phyloP scores from a whole-genome alignment of 2,113 vertebrate genomes.

The Emydocephalus ijimae region DNA sequence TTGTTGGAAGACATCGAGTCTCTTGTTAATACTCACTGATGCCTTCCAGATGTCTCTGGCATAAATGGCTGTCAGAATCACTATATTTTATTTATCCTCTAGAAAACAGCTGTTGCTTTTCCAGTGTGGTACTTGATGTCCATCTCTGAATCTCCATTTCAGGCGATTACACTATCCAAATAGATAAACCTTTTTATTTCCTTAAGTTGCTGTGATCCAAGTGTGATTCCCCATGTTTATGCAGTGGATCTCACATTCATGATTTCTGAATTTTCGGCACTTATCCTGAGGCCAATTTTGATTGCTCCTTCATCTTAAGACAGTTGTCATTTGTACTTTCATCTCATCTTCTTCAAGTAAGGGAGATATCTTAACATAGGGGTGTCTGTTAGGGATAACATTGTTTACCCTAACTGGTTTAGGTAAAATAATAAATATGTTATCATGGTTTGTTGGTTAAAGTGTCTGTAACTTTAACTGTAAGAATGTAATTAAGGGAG shows the following conservation, averaged over 20 bases:
- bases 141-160: not conserved
- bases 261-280: not conserved
- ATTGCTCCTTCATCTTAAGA: not conserved
- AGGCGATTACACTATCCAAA: not conserved
- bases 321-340: not conserved
- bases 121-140: not conserved
- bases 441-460: too few relatives aligned
- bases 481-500: too few relatives aligned
- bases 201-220: not conserved
- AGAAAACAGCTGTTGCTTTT: not conserved
- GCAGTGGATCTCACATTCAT: not conserved
- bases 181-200: not conserved
- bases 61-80: not conserved
- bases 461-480: too few relatives aligned
- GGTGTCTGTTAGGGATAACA: too few relatives aligned
- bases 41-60: not conserved
- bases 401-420: too few relatives aligned
- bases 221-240: not conserved
- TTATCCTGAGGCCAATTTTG: not conserved
- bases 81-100: not conserved
- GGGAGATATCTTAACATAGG: not conserved
- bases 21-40: not conserved
- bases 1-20: not conserved
- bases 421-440: too few relatives aligned
- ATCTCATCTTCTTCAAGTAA: not conserved